Percentiles rank a stretch among this genome's conserved stretches.
Conservation (phyloP, 2,888 invertebrate genomes). For the Hipparchia sbordonii region DNA sequence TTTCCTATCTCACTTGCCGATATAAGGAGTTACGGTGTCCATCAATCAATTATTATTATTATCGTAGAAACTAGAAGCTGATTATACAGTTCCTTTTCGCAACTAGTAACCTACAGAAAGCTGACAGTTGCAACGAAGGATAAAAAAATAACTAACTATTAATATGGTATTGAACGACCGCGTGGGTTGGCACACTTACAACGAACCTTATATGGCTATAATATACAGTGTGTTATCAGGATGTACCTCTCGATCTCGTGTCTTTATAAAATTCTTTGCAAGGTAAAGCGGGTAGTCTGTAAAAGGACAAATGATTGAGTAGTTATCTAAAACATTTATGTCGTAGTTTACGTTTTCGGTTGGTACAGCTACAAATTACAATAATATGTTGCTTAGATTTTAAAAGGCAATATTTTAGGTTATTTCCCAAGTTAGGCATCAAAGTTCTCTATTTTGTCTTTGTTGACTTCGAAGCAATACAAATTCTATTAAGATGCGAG, state of each 20-base stretch:
- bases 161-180: slow-evolving; percentile 39
- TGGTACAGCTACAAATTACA: too few relatives aligned
- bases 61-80: slow-evolving; percentile 13
- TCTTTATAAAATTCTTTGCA: slow-evolving; percentile 17
- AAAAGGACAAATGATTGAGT: neutral
- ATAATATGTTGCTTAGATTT: neutral
- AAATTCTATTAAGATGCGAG: slow-evolving; percentile 36
- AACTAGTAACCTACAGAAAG: slow-evolving; percentile 37
- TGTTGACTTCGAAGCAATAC: slow-evolving; percentile 27
- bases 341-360: neutral
- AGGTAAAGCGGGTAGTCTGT: slow-evolving; percentile 9
- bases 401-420: neutral
- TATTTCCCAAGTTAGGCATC: slow-evolving; percentile 22
- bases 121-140: slow-evolving; percentile 28
- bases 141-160: slow-evolving; percentile 39
- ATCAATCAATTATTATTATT: slow-evolving; percentile 13
- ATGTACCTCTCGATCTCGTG: slow-evolving; percentile 21
- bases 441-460: slow-evolving; percentile 34
- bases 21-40: neutral
- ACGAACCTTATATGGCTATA: slow-evolving; percentile 44
- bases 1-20: too few relatives aligned
- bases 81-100: slow-evolving; percentile 30
- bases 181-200: slow-evolving; percentile 47
- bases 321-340: neutral
- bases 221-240: slow-evolving; percentile 38